A percentile compares a stretch with the other conserved stretches of the same genome.
phyloP scores from a whole-genome alignment of 2,797 vertebrate species.

The Carapus acus region DNA sequence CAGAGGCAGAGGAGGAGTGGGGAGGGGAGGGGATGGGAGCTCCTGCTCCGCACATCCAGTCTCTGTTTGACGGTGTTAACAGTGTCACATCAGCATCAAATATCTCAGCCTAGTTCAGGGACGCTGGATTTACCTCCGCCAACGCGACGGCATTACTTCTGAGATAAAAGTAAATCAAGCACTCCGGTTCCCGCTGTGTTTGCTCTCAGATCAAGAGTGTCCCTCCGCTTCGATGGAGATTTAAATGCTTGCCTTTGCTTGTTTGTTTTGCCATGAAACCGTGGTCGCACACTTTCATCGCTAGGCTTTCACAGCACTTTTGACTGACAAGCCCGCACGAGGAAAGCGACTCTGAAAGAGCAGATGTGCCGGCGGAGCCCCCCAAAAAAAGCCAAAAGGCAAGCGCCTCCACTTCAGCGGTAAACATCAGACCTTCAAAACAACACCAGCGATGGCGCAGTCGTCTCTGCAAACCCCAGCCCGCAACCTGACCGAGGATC shows the following conservation, averaged over 20 bases:
- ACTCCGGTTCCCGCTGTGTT: slow-evolving; percentile 55
- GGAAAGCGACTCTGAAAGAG: no score
- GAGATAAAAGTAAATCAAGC: slow-evolving; percentile 63
- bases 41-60: slow-evolving; percentile 14
- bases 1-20: no score
- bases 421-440: no score
- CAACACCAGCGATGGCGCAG: no score
- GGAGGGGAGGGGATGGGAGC: neutral
- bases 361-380: no score
- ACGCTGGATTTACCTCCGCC: slow-evolving; percentile 50
- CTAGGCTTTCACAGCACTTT: no score
- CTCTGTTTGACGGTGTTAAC: slow-evolving; percentile 42
- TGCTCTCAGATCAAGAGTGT: slow-evolving; percentile 52
- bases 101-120: slow-evolving; percentile 50
- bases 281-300: no score
- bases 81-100: slow-evolving; percentile 53
- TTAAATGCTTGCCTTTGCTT: slow-evolving; percentile 30
- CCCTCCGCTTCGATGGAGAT: slow-evolving; percentile 56
- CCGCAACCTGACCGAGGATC: no score
- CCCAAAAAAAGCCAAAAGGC: no score
- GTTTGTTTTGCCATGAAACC: neutral
- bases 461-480: no score
- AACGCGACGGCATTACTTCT: slow-evolving; percentile 49
- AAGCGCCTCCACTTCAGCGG: no score
- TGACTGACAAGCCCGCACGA: no score